Conservation (phyloP, 2,113 vertebrate genomes). For the Dascyllus trimaculatus region DNA sequence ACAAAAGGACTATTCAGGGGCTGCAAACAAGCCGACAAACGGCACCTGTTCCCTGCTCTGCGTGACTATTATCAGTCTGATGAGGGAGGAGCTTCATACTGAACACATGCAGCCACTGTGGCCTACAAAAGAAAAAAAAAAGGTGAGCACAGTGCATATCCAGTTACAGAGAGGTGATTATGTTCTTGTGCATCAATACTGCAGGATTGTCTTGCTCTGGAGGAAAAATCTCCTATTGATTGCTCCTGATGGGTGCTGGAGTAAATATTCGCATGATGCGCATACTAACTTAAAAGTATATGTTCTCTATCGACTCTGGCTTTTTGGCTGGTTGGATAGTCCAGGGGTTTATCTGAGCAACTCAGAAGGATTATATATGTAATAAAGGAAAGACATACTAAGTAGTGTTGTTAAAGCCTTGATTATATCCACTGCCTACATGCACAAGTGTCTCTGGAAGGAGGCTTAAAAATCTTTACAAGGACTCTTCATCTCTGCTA, state of each 20-base stretch:
- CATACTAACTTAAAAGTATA: neutral
- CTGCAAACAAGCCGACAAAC: conserved; percentile 52
- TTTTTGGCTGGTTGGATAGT: conserved; percentile 8
- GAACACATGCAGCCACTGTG: conserved; percentile 52
- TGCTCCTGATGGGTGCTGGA: conserved; percentile 2
- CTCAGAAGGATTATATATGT: conserved; percentile 30
- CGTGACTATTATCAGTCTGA: conserved; percentile 55
- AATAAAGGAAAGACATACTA: conserved; percentile 27
- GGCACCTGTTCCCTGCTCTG: conserved; percentile 75
- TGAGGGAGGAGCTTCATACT: conserved; percentile 42
- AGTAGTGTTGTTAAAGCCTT: conserved; percentile 12
- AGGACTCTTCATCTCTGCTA: neutral
- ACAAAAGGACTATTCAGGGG: conserved; percentile 75
- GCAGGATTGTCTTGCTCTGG: conserved; percentile 28
- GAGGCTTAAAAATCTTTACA: conserved; percentile 27
- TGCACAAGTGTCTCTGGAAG: conserved; percentile 24
- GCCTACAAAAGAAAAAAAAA: conserved; percentile 39
- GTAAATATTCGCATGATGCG: neutral
- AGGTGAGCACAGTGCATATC: conserved; percentile 48
- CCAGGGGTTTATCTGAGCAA: neutral
- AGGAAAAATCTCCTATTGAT: conserved; percentile 10
- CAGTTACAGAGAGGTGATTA: conserved; percentile 74
- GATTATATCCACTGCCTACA: conserved; percentile 35
- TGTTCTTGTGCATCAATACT: conserved; percentile 53
- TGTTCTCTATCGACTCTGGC: neutral